These are phyloP conservation scores for Cephalopterus ornatus DNA, from an alignment of 2,113 vertebrate species.

Conservation along the genomic window DNA sequence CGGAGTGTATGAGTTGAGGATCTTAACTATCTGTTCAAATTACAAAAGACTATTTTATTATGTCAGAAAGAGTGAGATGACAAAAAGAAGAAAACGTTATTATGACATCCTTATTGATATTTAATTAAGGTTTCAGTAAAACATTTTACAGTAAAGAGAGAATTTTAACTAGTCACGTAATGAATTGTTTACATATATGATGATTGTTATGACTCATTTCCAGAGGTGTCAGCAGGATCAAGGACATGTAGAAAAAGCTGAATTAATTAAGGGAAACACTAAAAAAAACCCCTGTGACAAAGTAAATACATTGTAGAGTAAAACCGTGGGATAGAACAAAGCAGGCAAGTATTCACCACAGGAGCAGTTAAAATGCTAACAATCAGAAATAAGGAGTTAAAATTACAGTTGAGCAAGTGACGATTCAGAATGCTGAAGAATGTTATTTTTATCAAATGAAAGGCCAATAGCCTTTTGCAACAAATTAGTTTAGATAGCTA, in stretches of 20 bases:
- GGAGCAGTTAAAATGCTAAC: not conserved
- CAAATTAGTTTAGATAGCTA: not conserved
- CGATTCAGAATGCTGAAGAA: not conserved
- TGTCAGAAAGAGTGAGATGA: not conserved
- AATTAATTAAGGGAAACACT: not conserved
- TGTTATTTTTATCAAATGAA: not conserved
- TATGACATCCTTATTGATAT: not conserved
- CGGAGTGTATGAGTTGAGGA: constrained; percentile 95
- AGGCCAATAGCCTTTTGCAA: not conserved
- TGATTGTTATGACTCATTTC: not conserved
- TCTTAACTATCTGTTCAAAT: constrained; percentile 89
- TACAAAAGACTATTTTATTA: constrained; percentile 3
- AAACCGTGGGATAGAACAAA: not conserved
- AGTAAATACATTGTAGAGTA: not conserved
- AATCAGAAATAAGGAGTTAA: not conserved
- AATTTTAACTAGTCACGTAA: not conserved
- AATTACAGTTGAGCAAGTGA: not conserved
- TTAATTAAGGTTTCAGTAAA: not conserved
- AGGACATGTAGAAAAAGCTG: not conserved
- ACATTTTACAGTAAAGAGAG: not conserved
- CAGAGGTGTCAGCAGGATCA: not conserved
- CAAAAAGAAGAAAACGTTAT: not conserved
- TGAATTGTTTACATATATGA: not conserved
- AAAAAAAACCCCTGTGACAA: not conserved
- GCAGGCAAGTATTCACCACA: not conserved